Percentiles rank a stretch among this genome's conserved stretches.
phyloP scores from a whole-genome alignment of 1,140 invertebrate species.

The Drosophila sp. region DNA sequence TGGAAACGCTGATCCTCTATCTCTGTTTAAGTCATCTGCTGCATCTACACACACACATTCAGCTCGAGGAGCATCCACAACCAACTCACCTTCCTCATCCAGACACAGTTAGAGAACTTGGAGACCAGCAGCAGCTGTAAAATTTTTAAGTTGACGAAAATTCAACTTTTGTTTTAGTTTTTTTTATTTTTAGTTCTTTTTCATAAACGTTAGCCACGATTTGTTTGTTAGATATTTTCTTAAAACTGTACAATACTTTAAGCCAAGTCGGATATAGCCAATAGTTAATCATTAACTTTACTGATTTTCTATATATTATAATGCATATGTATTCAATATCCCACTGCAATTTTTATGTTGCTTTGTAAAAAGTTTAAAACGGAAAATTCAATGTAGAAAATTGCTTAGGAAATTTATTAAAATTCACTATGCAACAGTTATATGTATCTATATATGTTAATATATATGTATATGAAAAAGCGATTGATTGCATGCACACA shows the following conservation, averaged over 20 bases:
- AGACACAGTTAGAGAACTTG: background rate
- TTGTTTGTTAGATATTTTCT: constrained; percentile 60
- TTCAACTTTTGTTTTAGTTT: constrained; percentile 21
- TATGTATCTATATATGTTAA: constrained; percentile 3
- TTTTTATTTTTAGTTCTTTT: constrained; percentile 46
- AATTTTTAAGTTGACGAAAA: constrained; percentile 33
- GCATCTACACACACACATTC: constrained; percentile 2
- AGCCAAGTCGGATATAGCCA: constrained; percentile 37
- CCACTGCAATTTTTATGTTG: background rate
- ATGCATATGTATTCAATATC: constrained; percentile 8
- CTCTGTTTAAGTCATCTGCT: constrained; percentile 46
- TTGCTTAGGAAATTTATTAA: background rate
- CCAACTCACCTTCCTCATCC: background rate
- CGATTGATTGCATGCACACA: constrained; percentile 3
- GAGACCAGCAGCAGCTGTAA: constrained; percentile 14
- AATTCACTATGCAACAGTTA: too few species aligned
- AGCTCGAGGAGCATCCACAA: background rate
- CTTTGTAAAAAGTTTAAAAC: background rate
- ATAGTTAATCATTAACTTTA: constrained; percentile 33
- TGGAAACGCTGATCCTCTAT: constrained; percentile 58
- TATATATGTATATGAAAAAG: constrained; percentile 9
- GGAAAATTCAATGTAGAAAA: too few species aligned
- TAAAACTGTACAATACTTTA: constrained; percentile 57
- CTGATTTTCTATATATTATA: constrained; percentile 19
- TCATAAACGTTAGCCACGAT: constrained; percentile 68